Evolutionary conservation across 2,113 vertebrate genomes (phyloP), one percentile per base, ranked within the genome.

Genomic region (Grantiella picta): DNA sequence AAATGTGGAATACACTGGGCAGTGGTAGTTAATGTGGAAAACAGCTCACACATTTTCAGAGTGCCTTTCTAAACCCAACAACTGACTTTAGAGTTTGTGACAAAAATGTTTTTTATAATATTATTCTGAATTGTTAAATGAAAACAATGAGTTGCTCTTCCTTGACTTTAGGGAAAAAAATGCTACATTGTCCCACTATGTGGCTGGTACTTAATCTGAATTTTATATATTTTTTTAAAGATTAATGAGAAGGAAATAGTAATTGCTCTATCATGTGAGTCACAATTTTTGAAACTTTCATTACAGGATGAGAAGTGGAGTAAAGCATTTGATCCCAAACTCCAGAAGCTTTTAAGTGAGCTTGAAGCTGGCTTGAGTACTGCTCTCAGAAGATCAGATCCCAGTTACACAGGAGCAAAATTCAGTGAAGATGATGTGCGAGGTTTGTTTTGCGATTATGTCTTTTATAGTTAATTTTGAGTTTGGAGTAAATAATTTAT

Each of bases 221-320:
- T 64, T 52, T 42, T 54, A 0, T 54, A 15, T 36, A 44, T 17
- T 14, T 64, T 84, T 80, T 45, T 20, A 7, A 45, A 45, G 20
- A 75, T 50, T 38, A 64, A 33, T 35, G 17, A 23, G 18, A 89
- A 45, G 28, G 73, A 85, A 61, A 70, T 50, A 33, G 3, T 57
- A 61, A 20, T 42, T 66, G 1, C 52, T 75, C 20, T 53, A 14
- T 59, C 20, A n/a, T 2, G 2, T 72, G 29, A 57, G 27, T 92
- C 17, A 57, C 23, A 70, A 57, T 82, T 47, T 92, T 59, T 82
- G 9, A 69, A 59, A 73, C 80, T 83, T 94, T 94, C 79, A 10
- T 95, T 70, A 27, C 92, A 99, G 99, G 98, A 99, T 98, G 99
- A 99, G 63, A 98, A 95, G 69, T 99, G 99, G 99, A 98, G 98